Evolutionary conservation across 92 coral and sea anemone genomes (phyloP).

Genomic region (Parazoanthus atlanticus): DNA sequence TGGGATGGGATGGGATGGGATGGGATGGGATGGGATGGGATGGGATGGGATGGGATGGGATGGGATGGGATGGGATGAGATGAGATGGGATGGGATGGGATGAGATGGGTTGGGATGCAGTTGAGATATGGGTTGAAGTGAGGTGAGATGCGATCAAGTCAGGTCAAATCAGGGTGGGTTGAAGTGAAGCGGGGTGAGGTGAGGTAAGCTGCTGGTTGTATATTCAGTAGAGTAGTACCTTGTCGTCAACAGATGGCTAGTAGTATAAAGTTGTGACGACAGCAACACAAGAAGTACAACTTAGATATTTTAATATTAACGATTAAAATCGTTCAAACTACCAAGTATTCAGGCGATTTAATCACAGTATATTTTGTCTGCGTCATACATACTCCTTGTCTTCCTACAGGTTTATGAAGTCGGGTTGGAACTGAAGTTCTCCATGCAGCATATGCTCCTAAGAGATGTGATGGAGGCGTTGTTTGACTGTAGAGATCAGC

Average conservation of each 20-base stretch:
- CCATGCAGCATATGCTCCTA: conserved; percentile 95
- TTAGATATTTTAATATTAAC: too few species aligned
- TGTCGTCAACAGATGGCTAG: background rate
- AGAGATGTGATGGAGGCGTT: conserved; percentile 86
- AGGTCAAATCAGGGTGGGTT: too few species aligned
- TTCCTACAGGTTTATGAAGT: conserved; percentile 78
- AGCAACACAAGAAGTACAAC: background rate
- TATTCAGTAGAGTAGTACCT: background rate
- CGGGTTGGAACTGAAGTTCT: conserved; percentile 94
- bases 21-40: too few species aligned
- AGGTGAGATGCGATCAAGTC: too few species aligned
- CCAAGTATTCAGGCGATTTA: background rate
- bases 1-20: too few species aligned
- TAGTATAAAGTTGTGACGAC: background rate
- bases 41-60: too few species aligned
- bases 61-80: too few species aligned
- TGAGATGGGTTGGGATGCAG: too few species aligned
- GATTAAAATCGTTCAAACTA: background rate
- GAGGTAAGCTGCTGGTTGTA: too few species aligned
- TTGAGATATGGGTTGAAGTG: too few species aligned
- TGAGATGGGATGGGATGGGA: too few species aligned
- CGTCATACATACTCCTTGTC: background rate
- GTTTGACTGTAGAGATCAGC: conserved; percentile 92
- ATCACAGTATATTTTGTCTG: background rate
- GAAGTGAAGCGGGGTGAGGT: too few species aligned